Evolutionary conservation across 2,888 invertebrate species (phyloP).

Genomic region (Nasonovia ribisnigri): DNA sequence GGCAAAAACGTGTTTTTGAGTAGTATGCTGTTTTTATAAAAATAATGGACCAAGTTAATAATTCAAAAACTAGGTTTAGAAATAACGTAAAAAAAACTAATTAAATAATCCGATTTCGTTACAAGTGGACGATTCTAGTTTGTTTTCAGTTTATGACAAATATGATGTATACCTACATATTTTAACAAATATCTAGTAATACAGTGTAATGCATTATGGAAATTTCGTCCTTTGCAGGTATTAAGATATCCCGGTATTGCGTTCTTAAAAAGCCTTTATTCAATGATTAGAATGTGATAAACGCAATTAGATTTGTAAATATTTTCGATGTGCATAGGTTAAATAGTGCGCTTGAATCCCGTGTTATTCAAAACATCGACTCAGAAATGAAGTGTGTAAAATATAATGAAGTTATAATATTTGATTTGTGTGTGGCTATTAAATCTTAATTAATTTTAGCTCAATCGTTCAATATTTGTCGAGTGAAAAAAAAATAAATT

Average conservation of each 20-base stretch:
- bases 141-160: neutral
- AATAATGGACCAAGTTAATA: constrained; percentile 40
- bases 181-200: neutral
- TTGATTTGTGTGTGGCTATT: neutral
- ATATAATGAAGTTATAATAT: neutral
- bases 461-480: constrained; percentile 15
- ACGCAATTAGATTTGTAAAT: neutral
- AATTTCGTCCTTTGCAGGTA: constrained; percentile 3
- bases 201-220: neutral
- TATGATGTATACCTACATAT: neutral
- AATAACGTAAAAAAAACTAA: constrained; percentile 36
- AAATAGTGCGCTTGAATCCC: neutral
- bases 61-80: constrained; percentile 32
- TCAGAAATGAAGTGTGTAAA: neutral
- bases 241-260: neutral
- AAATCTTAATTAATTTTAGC: constrained; percentile 16
- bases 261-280: neutral
- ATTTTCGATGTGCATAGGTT: neutral
- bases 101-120: constrained; percentile 42
- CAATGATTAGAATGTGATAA: neutral
- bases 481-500: neutral
- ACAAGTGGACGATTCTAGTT: neutral
- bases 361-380: neutral
- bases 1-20: constrained; percentile 46
- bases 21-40: constrained; percentile 31